A percentile compares a stretch with the other conserved stretches of the same genome.
phyloP scores from a whole-genome alignment of 2,113 vertebrate species.

The Mungos mungo region DNA sequence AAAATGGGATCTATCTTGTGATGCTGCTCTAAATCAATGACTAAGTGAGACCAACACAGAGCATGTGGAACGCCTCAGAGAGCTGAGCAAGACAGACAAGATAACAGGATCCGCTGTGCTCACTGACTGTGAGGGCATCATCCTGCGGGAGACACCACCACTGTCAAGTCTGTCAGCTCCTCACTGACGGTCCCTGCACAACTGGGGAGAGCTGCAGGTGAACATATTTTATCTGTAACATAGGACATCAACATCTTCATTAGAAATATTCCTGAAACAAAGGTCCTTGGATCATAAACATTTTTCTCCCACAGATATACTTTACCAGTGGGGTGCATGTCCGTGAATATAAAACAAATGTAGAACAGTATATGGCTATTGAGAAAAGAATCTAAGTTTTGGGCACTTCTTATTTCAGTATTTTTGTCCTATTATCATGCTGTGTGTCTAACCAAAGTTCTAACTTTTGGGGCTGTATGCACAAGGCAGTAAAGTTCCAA shows the following conservation, averaged over 20 bases:
- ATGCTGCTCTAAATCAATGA: conserved; percentile 9
- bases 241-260: neutral
- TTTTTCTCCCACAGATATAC: neutral
- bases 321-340: neutral
- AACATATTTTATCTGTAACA: neutral
- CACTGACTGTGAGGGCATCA: neutral
- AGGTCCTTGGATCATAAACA: neutral
- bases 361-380: neutral
- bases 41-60: neutral
- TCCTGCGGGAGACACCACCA: neutral
- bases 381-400: neutral
- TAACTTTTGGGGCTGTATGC: neutral
- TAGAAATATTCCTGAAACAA: neutral
- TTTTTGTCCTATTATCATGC: neutral
- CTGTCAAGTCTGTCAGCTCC: neutral
- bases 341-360: neutral
- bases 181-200: neutral
- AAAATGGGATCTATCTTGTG: neutral
- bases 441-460: neutral
- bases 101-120: neutral
- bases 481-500: neutral
- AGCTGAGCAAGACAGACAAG: neutral
- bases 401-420: neutral
- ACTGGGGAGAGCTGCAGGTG: neutral
- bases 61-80: neutral